Base-by-base conservation (phyloP, 2,888 invertebrate genomes). In the Conops quadrifasciatus region DNA sequence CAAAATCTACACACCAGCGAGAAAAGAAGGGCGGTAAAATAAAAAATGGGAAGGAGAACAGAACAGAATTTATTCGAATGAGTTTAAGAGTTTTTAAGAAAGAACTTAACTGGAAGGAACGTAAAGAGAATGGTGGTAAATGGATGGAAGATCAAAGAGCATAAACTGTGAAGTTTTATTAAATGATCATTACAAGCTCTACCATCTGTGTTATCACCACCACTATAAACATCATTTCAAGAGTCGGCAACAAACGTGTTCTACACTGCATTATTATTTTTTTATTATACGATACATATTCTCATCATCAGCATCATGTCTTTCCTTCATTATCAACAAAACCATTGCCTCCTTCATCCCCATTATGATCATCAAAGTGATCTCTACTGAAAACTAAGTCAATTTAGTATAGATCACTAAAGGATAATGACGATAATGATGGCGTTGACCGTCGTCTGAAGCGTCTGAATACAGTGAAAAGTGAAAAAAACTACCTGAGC, bases 401-500 rank as follows among this genome's bases (percentile, higher is more conserved):
- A 56, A 24, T 24, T 24, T 13, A 56, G 9, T 49, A 49, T 36
- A 7, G 9, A 53, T 53, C 53, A 2, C 1, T 53, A 7, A 11
- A 36, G n/a, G 11, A 56, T 15, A 28, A 13, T 28, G 28, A 28
- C 15, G 11, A 58, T 28, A 3, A 26, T 1, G 58, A 58, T 28
- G 15, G 16, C 24, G 58, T 24, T 58, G 49, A 19, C 36, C 26
- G 58, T 21, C 53, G 19, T n/a, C 28, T 26, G 58, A 53, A 58
- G 26, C 15, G 11, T 3, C 11, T 58, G 11, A 7, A 15, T 15
- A 28, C 7, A 24, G 4, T 4, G 19, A 56, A 56, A 56, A 56
- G 56, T 24, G 56, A 56, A 58, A 58, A n/a, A 58, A 58, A 58
- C 58, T 58, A 58, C 58, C 58, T 58, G 58, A 24, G 28, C 15